phyloP scores from a whole-genome alignment of 2,797 vertebrate genomes.

The Adrianichthys oophorus region DNA sequence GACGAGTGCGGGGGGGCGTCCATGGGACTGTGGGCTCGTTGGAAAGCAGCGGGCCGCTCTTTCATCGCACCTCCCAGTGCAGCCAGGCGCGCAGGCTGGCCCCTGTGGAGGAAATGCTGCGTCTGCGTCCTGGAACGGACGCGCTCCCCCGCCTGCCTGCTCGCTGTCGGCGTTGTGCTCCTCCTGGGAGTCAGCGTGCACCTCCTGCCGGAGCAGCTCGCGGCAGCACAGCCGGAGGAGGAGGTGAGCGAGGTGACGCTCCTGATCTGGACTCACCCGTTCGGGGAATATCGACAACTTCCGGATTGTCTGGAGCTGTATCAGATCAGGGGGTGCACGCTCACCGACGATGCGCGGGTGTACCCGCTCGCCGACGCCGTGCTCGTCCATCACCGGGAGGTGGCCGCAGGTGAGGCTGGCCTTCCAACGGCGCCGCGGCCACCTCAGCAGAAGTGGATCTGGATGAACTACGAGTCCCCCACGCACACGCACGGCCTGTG shows the following conservation, averaged over 20 bases:
- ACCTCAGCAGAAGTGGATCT: slow-evolving; percentile 87
- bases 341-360: slow-evolving; percentile 59
- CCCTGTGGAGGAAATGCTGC: slow-evolving; percentile 13
- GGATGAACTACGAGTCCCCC: slow-evolving; percentile 97
- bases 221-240: background rate
- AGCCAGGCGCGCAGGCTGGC: slow-evolving; percentile 1
- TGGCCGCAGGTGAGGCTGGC: slow-evolving; percentile 32
- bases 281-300: slow-evolving; percentile 38
- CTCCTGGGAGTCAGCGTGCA: slow-evolving; percentile 44
- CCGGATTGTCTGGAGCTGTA: slow-evolving; percentile 63
- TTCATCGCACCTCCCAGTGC: slow-evolving; percentile 8
- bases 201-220: slow-evolving; percentile 28
- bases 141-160: slow-evolving; percentile 5
- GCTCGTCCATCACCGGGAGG: slow-evolving; percentile 77
- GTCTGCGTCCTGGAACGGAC: slow-evolving; percentile 3
- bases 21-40: slow-evolving; percentile 43
- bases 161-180: slow-evolving; percentile 11
- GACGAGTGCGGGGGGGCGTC: slow-evolving; percentile 31
- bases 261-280: slow-evolving; percentile 76
- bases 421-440: slow-evolving; percentile 73
- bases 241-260: slow-evolving; percentile 44
- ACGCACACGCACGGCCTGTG: slow-evolving; percentile 75
- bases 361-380: slow-evolving; percentile 69
- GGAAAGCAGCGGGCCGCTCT: slow-evolving; percentile 17
- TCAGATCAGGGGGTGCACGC: slow-evolving; percentile 55